Base-by-base conservation (phyloP, 1,140 invertebrate species). In the Megalopta genalis region DNA sequence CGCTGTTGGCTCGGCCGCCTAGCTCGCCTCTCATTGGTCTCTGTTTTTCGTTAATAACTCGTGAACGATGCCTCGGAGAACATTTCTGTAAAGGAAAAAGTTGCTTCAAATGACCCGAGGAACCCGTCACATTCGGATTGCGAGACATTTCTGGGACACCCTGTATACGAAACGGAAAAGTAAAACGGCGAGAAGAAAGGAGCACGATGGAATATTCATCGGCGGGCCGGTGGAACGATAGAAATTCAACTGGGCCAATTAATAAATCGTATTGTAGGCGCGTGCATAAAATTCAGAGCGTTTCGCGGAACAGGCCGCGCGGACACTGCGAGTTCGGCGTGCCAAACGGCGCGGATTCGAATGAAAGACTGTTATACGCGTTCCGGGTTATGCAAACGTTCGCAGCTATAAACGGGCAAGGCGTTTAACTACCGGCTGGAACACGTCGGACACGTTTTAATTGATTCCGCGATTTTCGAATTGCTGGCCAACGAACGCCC, bases 311-410 rank as follows among this genome's bases (percentile, higher is more conserved):
- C n/a, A n/a, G 16, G 21, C 9, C 10, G 42, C 10, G 42, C 42
- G 23, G 32, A 64, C 39, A 18, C 62, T 1, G n/a, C 1, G 39
- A 21, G 16, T 46, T 60, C 2, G 9, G 5, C 23, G 21, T 12
- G 23, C 14, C 9, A 18, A 46, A 46, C 60, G 27, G 25, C 42
- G 2, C 25, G 4, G 23, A 52, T 52, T 52, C 27, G 25, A 16
- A 18, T 10, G 54, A 67, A 67, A 57, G 49, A 69, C 16, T 14
- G 62, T 25, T 66, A 4, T 32, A 49, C 9, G 2, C 1, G 74
- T 25, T 32, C 37, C 57, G 23, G 5, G 74, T 49, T 77, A 69
- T 37, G 74, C 23, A 69, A 69, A 70, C 69, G 25, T n/a, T 12
- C 21, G n/a, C 39, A 16, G n/a, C 8, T 60, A 49, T 21, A 69